Base-by-base conservation (phyloP, 2,113 vertebrate species). In the Butastur rufipennis region DNA sequence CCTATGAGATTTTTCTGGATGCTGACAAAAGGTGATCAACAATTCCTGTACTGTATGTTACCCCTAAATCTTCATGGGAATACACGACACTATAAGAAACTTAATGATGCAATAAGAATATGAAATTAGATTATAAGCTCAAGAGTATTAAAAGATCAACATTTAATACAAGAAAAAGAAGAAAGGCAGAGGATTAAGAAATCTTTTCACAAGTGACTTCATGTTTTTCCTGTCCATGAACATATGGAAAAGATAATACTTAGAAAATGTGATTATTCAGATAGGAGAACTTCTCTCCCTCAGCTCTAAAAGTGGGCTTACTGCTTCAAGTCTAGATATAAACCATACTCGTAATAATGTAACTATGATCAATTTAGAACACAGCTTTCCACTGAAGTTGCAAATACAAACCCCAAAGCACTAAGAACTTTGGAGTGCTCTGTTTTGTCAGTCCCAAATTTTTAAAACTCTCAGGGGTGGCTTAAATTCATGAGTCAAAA, bases 211-310 rank as follows among this genome's bases (percentile, higher is more conserved):
- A 61, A 92, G 15, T 71, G 80, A 72, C 45, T 92, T 93, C 27
- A 61, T 87, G 31, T 72, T 97, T 95, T 89, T 89, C 36, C 27
- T 75, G 27, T 58, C 58, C 52, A 31, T 26, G 62, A 82, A 56
- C 88, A 94, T 65, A 89, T 93, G 94, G 83, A 91, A 94, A 91
- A 91, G 34, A 53, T 93, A 91, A 72, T 89, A 52, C 19, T 61
- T 87, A 45, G 36, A 74, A 78, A 85, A 87, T 31, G 5, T 53
- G 66, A 93, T 89, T 95, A 45, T 23, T 72, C 20, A n/a, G 81
- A 68, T 82, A 75, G 82, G 36, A 90, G 3, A 87, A 55, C 10
- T 67, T 89, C 5, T 75, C 34, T 82, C 14, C 29, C 29, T 88
- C 34, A 61, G 15, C 17, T 79, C 40, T 81, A 50, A 53, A 89